These are phyloP conservation scores for Hydractinia symbiolongicarpus DNA, from an alignment of 30 jellyfish, hydroid and myxozoan species.

Conservation along the genomic window DNA sequence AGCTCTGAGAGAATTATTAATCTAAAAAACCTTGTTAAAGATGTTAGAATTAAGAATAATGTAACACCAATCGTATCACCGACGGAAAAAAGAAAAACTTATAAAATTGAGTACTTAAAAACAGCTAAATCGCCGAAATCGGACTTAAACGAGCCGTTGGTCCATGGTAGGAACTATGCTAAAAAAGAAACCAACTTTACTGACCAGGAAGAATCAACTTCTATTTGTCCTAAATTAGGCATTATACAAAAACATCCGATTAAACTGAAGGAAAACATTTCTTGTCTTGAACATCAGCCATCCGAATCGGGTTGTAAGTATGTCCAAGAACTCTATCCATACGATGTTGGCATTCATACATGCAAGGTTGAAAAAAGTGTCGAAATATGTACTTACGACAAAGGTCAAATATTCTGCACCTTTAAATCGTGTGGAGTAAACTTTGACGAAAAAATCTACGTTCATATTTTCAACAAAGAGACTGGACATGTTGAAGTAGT, in stretches of 20 bases:
- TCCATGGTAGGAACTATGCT: no score
- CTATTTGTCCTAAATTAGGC: constrained; percentile 4
- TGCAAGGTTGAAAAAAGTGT: background rate
- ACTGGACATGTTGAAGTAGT: constrained; percentile 19
- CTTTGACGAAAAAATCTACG: background rate
- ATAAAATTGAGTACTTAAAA: no score
- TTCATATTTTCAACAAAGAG: background rate
- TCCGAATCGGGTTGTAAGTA: constrained; percentile 10
- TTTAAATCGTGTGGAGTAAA: background rate
- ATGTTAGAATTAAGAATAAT: no score
- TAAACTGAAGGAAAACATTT: background rate
- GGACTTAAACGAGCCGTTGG: no score
- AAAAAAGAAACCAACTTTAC: no score
- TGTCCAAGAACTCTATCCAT: background rate
- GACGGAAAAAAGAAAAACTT: no score
- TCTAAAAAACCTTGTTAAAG: no score
- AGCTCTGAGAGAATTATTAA: no score
- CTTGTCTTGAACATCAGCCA: background rate
- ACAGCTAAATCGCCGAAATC: no score
- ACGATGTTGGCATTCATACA: background rate
- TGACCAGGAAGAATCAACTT: background rate
- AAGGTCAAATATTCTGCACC: background rate
- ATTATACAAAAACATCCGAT: background rate
- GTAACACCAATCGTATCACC: no score
- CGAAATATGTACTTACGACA: background rate